These are phyloP conservation scores for Clitarchus hookeri DNA, from an alignment of 2,888 invertebrate genomes.

Conservation along the genomic window DNA sequence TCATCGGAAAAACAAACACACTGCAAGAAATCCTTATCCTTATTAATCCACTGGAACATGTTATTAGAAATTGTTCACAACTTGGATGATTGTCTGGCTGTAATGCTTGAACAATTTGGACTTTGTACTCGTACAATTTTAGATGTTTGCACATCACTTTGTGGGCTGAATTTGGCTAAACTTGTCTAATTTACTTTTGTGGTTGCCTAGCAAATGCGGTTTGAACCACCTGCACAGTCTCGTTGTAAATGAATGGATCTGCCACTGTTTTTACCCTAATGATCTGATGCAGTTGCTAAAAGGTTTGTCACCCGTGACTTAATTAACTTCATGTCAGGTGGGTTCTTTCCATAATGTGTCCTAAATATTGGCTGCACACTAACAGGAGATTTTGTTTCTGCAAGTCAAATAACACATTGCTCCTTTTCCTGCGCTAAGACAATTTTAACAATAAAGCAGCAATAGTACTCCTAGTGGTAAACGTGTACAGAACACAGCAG, in stretches of 20 bases:
- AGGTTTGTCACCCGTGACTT: no score
- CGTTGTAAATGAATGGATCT: neutral
- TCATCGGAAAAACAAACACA: conserved; percentile 21
- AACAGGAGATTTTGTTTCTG: neutral
- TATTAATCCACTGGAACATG: neutral
- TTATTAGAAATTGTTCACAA: neutral
- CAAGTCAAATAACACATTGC: neutral
- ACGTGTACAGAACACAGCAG: neutral
- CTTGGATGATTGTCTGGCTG: neutral
- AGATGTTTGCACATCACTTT: neutral
- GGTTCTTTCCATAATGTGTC: neutral
- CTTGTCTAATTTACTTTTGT: neutral
- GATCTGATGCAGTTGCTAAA: neutral
- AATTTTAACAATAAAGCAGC: neutral
- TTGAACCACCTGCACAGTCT: neutral
- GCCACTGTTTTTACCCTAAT: neutral
- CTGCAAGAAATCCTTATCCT: neutral
- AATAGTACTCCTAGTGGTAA: neutral
- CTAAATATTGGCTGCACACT: neutral
- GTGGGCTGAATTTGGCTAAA: neutral
- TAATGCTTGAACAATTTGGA: conserved; percentile 11
- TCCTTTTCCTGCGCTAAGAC: neutral
- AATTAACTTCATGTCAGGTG: neutral
- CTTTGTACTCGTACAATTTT: neutral
- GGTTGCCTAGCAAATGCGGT: neutral